phyloP scores from a whole-genome alignment of 2,113 vertebrate genomes.

The Calyptommatus sinebrachiatus region DNA sequence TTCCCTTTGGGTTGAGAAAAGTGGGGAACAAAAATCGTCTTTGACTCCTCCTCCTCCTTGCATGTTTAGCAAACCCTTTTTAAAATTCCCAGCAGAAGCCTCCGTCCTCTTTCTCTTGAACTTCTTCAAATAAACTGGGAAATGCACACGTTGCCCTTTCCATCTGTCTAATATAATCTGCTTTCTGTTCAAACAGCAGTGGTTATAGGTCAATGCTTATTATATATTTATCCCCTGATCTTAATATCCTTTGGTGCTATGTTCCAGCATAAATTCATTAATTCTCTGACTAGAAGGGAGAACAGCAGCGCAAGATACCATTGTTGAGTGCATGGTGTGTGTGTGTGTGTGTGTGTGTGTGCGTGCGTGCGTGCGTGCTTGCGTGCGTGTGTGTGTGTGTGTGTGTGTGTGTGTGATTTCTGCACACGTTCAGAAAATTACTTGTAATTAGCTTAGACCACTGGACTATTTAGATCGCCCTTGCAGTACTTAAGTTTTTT shows the following conservation, averaged over 20 bases:
- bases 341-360: no score
- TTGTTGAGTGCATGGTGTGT: neutral
- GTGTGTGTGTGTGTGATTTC: neutral
- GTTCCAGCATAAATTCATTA: neutral
- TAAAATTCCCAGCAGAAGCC: neutral
- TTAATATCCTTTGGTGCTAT: neutral
- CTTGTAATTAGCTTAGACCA: neutral
- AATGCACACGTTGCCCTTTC: neutral
- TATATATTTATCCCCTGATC: neutral
- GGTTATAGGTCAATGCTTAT: conserved; percentile 10
- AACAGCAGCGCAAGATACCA: neutral
- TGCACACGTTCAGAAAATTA: conserved; percentile 1
- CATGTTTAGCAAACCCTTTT: neutral
- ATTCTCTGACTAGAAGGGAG: neutral
- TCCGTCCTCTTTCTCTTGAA: neutral
- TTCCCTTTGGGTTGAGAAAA: no score
- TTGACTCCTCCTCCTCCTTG: neutral
- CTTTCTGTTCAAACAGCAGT: conserved; percentile 27
- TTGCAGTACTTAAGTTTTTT: no score
- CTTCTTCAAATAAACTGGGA: neutral
- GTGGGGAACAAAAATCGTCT: no score
- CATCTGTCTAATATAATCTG: neutral
- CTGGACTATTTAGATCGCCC: neutral
- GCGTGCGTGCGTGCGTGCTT: no score
- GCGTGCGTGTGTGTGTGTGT: no score